Evolutionary conservation across 2,797 vertebrate species (phyloP).

Genomic region (Botia kubotai): DNA sequence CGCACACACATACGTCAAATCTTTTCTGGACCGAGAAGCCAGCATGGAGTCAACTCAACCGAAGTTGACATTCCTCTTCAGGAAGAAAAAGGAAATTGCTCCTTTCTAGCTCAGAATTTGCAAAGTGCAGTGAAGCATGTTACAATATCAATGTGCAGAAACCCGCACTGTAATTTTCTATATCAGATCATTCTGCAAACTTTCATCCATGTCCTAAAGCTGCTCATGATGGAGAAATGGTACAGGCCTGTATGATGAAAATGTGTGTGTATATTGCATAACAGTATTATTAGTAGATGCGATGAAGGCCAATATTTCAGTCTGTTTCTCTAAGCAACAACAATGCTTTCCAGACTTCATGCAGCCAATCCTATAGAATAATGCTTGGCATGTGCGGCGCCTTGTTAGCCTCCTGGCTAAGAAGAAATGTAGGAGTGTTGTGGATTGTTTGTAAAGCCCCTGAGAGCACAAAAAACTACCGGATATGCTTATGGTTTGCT

Average conservation of each 20-base stretch:
- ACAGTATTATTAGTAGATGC: slow-evolving; percentile 34
- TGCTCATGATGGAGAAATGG: slow-evolving; percentile 7
- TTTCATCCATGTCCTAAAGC: slow-evolving; percentile 34
- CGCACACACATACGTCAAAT: slow-evolving; percentile 17
- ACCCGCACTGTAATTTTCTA: slow-evolving; percentile 35
- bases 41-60: slow-evolving; percentile 22
- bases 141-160: slow-evolving; percentile 21
- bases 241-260: slow-evolving; percentile 11
- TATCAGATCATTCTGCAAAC: slow-evolving; percentile 45
- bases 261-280: slow-evolving; percentile 30
- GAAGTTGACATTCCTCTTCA: slow-evolving; percentile 11
- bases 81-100: slow-evolving; percentile 25
- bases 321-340: slow-evolving; percentile 10
- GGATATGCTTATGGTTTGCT: slow-evolving; percentile 3
- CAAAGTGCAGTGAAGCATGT: slow-evolving; percentile 26
- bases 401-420: neutral
- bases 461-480: neutral
- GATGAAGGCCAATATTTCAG: slow-evolving; percentile 25
- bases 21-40: slow-evolving; percentile 32
- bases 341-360: slow-evolving; percentile 1
- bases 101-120: slow-evolving; percentile 19
- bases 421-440: slow-evolving; percentile 1
- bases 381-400: neutral
- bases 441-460: slow-evolving; percentile 8
- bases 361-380: neutral